Evolutionary conservation across 2,888 invertebrate genomes (phyloP).

Genomic region (Cheilosia urbana): DNA sequence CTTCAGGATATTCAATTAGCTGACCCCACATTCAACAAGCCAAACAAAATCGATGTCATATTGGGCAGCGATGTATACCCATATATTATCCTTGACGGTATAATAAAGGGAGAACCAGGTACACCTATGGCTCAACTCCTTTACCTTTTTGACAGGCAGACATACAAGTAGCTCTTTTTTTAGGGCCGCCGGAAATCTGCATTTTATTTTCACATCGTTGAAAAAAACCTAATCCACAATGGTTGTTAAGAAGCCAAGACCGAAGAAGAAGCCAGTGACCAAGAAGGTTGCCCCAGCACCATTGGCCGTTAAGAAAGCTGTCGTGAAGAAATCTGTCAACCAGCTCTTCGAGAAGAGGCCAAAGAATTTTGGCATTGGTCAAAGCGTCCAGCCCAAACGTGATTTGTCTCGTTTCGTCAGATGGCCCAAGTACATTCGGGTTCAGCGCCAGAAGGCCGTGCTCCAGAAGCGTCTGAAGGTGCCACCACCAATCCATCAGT

Average conservation of each 20-base stretch:
- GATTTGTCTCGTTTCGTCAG: constrained; percentile 98
- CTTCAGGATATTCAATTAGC: no score
- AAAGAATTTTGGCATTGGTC: constrained; percentile 99
- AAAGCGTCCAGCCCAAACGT: constrained; percentile 98
- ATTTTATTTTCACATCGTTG: constrained; percentile 81
- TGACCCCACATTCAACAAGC: no score
- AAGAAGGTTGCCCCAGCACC: constrained; percentile 99
- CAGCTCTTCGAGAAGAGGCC: constrained; percentile 99
- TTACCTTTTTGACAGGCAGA: constrained; percentile 83
- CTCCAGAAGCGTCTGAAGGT: constrained; percentile 98
- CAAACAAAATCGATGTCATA: no score
- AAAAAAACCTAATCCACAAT: constrained; percentile 80
- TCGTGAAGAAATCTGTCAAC: constrained; percentile 96
- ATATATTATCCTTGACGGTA: no score
- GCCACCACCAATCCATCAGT: constrained; percentile 99
- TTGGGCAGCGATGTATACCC: no score
- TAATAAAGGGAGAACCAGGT: no score
- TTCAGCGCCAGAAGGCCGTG: constrained; percentile 98
- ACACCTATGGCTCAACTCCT: constrained; percentile 81
- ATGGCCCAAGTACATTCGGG: constrained; percentile 99
- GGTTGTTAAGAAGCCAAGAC: constrained; percentile 88
- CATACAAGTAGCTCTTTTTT: constrained; percentile 81
- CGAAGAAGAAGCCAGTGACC: constrained; percentile 95
- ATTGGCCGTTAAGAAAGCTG: constrained; percentile 95
- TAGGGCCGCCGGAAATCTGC: constrained; percentile 81